Evolutionary conservation across 2,888 invertebrate genomes (phyloP).

Genomic region (Blomia tropicalis): DNA sequence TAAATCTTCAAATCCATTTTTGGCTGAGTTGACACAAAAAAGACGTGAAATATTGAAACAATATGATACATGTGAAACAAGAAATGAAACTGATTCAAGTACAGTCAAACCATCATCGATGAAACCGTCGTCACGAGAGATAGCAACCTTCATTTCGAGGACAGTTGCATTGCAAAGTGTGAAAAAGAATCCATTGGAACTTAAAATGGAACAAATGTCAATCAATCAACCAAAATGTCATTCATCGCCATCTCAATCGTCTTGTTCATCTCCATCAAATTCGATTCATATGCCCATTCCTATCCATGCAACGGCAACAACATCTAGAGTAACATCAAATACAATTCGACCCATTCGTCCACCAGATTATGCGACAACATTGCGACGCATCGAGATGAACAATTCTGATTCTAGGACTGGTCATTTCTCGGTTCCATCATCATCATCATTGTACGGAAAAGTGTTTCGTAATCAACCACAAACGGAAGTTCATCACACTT

Average conservation of each 20-base stretch:
- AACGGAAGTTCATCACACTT: background rate
- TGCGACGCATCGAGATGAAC: conserved; percentile 29
- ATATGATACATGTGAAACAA: background rate
- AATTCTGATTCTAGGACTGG: conserved; percentile 15
- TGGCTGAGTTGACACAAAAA: conserved; percentile 15
- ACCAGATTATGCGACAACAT: conserved; percentile 31
- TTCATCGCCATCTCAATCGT: background rate
- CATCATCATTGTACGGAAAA: background rate
- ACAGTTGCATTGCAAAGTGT: background rate
- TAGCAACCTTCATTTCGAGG: background rate
- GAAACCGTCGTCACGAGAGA: background rate
- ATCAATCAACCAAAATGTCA: background rate
- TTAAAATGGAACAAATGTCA: background rate
- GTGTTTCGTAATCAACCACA: background rate
- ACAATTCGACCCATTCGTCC: conserved; percentile 28
- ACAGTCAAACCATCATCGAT: background rate
- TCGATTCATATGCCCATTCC: conserved; percentile 8
- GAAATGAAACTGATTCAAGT: background rate
- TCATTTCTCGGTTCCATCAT: background rate
- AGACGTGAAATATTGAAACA: conserved; percentile 19
- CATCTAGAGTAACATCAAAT: conserved; percentile 9
- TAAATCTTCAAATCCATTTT: conserved; percentile 11
- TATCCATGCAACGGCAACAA: conserved; percentile 6
- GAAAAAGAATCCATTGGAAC: background rate
- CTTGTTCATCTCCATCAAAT: background rate